A percentile compares a stretch with the other conserved stretches of the same genome.
Evolutionary conservation across 2,888 invertebrate species (phyloP).

Genomic region (Pocota personata): DNA sequence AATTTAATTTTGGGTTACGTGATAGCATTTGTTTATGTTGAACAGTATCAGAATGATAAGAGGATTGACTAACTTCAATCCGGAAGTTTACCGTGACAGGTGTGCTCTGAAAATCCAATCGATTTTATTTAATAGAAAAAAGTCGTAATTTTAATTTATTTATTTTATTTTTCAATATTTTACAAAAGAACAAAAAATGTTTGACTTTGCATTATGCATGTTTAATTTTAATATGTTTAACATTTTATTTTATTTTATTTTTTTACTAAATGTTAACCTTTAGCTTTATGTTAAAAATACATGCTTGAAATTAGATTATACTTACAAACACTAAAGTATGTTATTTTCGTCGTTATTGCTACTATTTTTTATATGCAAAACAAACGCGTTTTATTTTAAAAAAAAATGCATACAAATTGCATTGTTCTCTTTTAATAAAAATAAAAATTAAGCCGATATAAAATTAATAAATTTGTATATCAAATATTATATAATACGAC

Average conservation of each 20-base stretch:
- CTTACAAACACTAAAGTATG: constrained; percentile 10
- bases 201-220: not conserved
- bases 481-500: not conserved
- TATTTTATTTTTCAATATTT: constrained; percentile 24
- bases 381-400: not conserved
- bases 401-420: not conserved
- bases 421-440: not conserved
- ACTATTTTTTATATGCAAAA: not conserved
- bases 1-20: too few species aligned
- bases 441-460: constrained; percentile 17
- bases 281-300: constrained; percentile 2
- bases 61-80: too few species aligned
- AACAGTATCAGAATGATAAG: too few species aligned
- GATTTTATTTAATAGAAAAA: too few species aligned
- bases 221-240: not conserved
- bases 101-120: too few species aligned
- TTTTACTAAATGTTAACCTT: constrained; percentile 20
- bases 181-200: constrained; percentile 20
- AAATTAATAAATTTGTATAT: constrained; percentile 14
- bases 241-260: not conserved
- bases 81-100: too few species aligned
- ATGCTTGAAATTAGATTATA: not conserved
- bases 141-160: constrained; percentile 4
- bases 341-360: not conserved
- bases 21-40: too few species aligned